phyloP scores from a whole-genome alignment of 1,140 invertebrate genomes.

The Drosophila bocki region DNA sequence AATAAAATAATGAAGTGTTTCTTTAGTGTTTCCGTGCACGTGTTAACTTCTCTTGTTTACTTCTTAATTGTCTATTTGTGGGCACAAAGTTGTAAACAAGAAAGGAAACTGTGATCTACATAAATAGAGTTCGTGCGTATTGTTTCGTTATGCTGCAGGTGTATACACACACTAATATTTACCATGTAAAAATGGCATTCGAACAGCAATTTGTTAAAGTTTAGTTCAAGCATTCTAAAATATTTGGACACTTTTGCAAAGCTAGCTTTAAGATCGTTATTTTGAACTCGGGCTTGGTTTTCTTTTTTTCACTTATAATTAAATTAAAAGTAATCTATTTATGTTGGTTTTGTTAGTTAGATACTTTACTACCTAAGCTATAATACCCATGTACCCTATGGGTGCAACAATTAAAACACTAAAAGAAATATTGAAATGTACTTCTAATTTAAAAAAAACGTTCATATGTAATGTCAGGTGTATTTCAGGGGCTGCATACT shows the following conservation, averaged over 20 bases:
- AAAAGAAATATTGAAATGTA: no score
- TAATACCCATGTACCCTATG: no score
- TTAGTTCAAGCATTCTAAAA: neutral
- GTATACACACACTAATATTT: neutral
- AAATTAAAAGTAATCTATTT: no score
- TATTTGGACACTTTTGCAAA: neutral
- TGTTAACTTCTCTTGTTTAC: conserved; percentile 42
- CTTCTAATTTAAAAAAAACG: no score
- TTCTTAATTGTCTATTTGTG: conserved; percentile 46
- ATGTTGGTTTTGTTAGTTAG: no score
- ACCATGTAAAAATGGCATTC: neutral
- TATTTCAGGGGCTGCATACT: no score
- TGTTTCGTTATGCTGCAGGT: conserved; percentile 1
- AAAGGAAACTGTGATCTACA: conserved; percentile 15
- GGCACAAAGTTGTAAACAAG: conserved; percentile 23
- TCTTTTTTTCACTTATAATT: no score
- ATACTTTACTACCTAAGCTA: no score
- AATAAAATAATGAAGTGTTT: conserved; percentile 38
- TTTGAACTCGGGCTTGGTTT: no score
- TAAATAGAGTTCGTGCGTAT: neutral
- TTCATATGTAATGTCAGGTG: no score
- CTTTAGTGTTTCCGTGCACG: conserved; percentile 39
- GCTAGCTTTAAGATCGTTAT: neutral
- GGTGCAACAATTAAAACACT: no score
- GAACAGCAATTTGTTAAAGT: neutral